Base-by-base conservation (phyloP, 2,797 vertebrate genomes). In the Hipposideros larvatus region DNA sequence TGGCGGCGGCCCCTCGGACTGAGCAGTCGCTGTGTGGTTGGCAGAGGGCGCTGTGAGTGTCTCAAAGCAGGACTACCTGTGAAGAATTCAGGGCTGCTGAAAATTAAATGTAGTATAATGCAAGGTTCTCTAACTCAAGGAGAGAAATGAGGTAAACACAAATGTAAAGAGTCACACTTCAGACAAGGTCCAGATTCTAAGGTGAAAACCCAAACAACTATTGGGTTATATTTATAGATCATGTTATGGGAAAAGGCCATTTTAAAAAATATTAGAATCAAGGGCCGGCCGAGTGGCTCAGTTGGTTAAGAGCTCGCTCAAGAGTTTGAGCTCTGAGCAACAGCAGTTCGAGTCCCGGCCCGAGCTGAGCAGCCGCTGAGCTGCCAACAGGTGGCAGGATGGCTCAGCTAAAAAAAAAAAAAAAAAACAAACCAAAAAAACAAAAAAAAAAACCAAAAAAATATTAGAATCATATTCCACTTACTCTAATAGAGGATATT, bases 151-250 rank as follows among this genome's bases (percentile, higher is more conserved):
- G 24, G 75, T 55, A 46, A 70, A 82, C 57, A 91, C 55, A 91
- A 83, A 83, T 34, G 78, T 63, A 90, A 74, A 71, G 31, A 14
- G 59, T 70, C 75, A 68, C 28, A 95, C 51, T 90, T 96, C 11
- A 85, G 71, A 79, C 11, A 77, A 46, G 14, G 6, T 55, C 19
- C 53, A 63, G 22, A 53, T 48, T 90, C 70, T 68, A 63, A 55
- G 37, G 15, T 63, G 46, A 57, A 84, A 83, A 78, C 16, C 26
- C 65, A 78, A 68, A n/a, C 37, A 75, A 88, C 48, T 53, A 28
- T 87, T 59, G 19, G 11, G 21, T 94, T 85, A 15, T 26, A 48
- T 91, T 90, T 84, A 37, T 57, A 93, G 51, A 48, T 61, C 24
- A 21, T 34, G 51, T 53, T 74, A 80, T 21, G 83, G 16, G 28